Evolutionary conservation across 2,113 vertebrate species (phyloP).

Genomic region (Glareola pratincola): DNA sequence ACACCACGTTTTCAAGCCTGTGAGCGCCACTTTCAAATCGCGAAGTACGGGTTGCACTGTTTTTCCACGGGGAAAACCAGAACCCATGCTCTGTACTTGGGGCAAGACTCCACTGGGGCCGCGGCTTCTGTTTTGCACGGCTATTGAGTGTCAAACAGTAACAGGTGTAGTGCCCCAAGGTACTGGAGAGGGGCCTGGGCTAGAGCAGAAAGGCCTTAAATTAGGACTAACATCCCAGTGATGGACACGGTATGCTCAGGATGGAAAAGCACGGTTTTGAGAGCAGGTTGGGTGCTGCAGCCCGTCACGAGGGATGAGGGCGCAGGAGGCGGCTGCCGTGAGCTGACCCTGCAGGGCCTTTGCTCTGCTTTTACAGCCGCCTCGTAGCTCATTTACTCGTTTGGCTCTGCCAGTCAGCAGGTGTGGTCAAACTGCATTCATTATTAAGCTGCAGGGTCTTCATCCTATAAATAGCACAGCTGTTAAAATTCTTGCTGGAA

Average conservation of each 20-base stretch:
- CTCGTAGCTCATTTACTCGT: neutral
- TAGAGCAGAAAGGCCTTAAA: neutral
- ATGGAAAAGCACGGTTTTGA: neutral
- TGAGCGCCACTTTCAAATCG: rapidly evolving
- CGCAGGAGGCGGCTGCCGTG: neutral
- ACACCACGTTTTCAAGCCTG: rapidly evolving
- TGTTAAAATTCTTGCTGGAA: neutral
- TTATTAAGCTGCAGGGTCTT: neutral
- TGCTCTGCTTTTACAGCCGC: neutral
- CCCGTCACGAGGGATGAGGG: rapidly evolving
- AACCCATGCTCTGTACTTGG: rapidly evolving
- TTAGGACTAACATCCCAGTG: rapidly evolving
- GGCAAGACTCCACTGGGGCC: neutral
- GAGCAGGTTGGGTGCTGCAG: neutral
- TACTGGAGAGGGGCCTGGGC: neutral
- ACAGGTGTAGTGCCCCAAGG: neutral
- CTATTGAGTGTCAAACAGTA: neutral
- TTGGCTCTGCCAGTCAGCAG: neutral
- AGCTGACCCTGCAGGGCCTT: neutral
- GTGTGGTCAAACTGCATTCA: neutral
- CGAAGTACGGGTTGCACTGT: rapidly evolving
- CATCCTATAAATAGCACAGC: neutral
- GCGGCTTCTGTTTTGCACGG: neutral
- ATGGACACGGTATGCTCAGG: rapidly evolving
- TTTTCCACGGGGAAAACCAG: neutral